These are phyloP conservation scores for Lathamus discolor DNA, from an alignment of 2,113 vertebrate genomes.

Conservation along the genomic window DNA sequence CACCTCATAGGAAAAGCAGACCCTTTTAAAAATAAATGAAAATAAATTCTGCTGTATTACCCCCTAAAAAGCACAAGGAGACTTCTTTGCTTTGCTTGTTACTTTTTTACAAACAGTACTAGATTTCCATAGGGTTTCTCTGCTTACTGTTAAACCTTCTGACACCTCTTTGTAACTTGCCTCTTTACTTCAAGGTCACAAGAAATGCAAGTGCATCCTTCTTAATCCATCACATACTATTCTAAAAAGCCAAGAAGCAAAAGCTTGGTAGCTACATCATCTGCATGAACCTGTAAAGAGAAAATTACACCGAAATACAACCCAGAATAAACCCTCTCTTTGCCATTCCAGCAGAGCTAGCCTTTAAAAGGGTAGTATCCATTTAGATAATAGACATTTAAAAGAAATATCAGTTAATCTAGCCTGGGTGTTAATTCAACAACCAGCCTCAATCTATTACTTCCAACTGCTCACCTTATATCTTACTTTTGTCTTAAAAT, in stretches of 20 bases:
- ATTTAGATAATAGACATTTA: background rate
- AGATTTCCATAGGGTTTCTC: background rate
- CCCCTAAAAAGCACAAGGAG: background rate
- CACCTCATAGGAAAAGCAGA: background rate
- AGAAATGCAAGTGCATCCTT: background rate
- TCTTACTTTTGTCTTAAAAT: background rate
- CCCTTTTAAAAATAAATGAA: background rate
- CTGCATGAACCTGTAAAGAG: background rate
- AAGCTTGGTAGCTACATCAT: background rate
- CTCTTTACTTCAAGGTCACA: background rate
- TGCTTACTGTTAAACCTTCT: background rate
- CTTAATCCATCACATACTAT: background rate
- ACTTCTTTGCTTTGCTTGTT: background rate
- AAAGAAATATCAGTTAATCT: background rate
- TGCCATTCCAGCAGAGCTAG: background rate
- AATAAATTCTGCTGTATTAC: background rate
- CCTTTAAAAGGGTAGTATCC: background rate
- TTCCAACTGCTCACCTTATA: background rate
- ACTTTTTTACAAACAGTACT: background rate
- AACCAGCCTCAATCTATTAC: background rate
- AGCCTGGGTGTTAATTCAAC: background rate
- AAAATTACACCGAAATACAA: background rate
- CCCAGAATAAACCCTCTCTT: background rate
- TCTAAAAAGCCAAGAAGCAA: background rate
- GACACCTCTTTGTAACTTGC: background rate